These are phyloP conservation scores for Ellobius talpinus DNA, from an alignment of 2,113 vertebrate genomes.

Conservation along the genomic window DNA sequence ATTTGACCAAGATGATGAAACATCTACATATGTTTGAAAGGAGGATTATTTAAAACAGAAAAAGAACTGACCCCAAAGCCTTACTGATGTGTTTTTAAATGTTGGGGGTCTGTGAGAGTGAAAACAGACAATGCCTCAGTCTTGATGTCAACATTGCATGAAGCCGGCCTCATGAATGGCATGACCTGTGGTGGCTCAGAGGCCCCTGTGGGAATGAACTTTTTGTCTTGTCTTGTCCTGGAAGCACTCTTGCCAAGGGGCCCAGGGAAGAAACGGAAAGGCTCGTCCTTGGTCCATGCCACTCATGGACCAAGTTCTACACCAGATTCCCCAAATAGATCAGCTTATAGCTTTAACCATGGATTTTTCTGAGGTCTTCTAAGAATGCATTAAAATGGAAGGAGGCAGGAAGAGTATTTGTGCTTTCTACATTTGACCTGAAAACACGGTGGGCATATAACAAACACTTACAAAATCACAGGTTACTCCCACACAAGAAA, in stretches of 20 bases:
- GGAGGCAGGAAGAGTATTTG: not conserved
- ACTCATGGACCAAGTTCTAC: not conserved
- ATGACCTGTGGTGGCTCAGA: no score
- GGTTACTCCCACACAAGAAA: not conserved
- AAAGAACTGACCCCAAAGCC: not conserved
- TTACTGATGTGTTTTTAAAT: not conserved
- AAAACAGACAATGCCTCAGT: not conserved
- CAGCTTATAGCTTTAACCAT: not conserved
- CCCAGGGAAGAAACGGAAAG: not conserved
- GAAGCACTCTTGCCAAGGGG: not conserved
- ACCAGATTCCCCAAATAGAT: not conserved
- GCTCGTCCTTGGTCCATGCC: no score
- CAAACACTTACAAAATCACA: not conserved
- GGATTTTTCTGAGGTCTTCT: constrained; percentile 17
- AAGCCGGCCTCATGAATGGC: not conserved
- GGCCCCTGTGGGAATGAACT: not conserved
- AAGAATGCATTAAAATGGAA: not conserved
- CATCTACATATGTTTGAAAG: not conserved
- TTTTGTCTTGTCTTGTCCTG: not conserved
- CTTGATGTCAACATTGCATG: not conserved
- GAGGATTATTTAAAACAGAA: constrained; percentile 8
- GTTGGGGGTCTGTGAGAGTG: not conserved
- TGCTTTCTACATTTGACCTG: not conserved
- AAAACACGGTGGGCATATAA: not conserved
- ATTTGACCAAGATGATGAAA: not conserved